Evolutionary conservation across 2,797 vertebrate species (phyloP), one percentile per base, ranked within the genome.

Genomic region (Pangasius macronema): DNA sequence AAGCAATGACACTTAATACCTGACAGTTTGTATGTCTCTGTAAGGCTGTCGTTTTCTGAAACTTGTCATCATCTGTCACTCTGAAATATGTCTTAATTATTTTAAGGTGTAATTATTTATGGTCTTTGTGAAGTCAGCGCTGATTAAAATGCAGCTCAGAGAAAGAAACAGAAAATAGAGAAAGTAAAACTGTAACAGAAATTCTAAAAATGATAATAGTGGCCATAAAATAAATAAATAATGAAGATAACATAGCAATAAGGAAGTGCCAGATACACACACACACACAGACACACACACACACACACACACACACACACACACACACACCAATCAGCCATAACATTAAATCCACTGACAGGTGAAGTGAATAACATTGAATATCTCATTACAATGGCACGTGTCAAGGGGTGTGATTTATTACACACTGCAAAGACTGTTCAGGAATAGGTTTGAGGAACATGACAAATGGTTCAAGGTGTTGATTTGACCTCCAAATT

Each of bases 1-100:
- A 84, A 88, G 53, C 75, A 42, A 16, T 39, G 2, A 16, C 57
- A 88, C 36, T 79, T 73, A 33, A 73, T 79, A 75, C 13, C 65
- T 76, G 7, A 67, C 77, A 68, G 73, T 57, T 33, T 83, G 3
- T 42, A 24, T 11, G 4, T 24, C 8, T 77, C 7, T 63, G 1
- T 75, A 61, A 84, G 24, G n/a, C 61, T 68, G n/a, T 59, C 39
- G 59, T 49, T 36, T 24, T 79, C n/a, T 36, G 33, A 22, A 30
- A 14, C 63, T 27, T 63, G 24, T 63, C 9, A 24, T n/a, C 9
- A 6, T 18, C 8, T 55, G 3, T 55, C 51, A 0, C 1, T 22
- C 20, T 55, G n/a, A 57, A 80, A 36, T 3, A n/a, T 24, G 10
- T 79, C 9, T 39, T 18, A 51, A 53, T 79, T 57, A 33, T 80